A percentile compares a stretch with the other conserved stretches of the same genome.
These are phyloP conservation scores for Sarcophaga rosellei DNA, from an alignment of 2,888 invertebrate genomes.

Conservation along the genomic window DNA sequence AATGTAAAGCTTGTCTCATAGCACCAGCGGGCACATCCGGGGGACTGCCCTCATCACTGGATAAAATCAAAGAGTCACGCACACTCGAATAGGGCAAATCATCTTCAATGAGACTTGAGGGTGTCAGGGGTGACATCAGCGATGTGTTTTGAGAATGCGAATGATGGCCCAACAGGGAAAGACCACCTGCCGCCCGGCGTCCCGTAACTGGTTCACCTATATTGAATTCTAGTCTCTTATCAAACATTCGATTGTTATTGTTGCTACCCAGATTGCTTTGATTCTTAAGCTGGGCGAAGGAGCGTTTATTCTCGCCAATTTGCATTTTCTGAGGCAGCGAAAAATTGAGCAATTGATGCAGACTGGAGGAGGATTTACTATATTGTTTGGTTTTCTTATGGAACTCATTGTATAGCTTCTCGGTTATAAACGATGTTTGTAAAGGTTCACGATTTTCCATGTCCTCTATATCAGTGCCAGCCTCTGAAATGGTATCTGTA, in stretches of 20 bases:
- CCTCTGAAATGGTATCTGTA: constrained; percentile 77
- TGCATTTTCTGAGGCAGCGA: constrained; percentile 82
- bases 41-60: constrained; percentile 72
- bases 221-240: constrained; percentile 73
- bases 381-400: constrained; percentile 87
- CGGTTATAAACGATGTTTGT: constrained; percentile 86
- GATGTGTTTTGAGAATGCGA: constrained; percentile 63
- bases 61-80: constrained; percentile 84
- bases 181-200: constrained; percentile 76
- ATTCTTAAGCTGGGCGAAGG: constrained; percentile 77
- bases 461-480: constrained; percentile 78
- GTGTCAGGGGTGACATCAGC: constrained; percentile 71
- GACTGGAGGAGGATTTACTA: constrained; percentile 85
- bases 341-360: constrained; percentile 81
- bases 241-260: constrained; percentile 51
- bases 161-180: constrained; percentile 73
- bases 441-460: constrained; percentile 76
- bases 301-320: constrained; percentile 81
- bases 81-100: constrained; percentile 88
- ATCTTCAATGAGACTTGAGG: constrained; percentile 81
- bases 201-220: constrained; percentile 78
- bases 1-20: constrained; percentile 71
- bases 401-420: constrained; percentile 87
- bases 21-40: constrained; percentile 64
- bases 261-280: constrained; percentile 30